Evolutionary conservation across 2,888 invertebrate genomes (phyloP).

Genomic region (Thymelicus lineola): DNA sequence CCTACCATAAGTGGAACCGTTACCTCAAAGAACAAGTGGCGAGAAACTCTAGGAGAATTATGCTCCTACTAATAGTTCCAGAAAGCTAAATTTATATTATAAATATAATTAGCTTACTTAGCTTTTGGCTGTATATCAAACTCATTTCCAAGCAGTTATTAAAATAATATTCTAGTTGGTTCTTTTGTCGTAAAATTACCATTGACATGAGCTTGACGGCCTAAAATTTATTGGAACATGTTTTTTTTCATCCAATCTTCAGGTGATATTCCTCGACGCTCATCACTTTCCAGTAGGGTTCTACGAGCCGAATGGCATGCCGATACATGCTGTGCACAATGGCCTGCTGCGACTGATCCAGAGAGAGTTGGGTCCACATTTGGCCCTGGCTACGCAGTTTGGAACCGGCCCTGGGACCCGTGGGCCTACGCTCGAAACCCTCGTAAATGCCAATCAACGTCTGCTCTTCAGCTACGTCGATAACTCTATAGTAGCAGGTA

Average conservation of each 20-base stretch:
- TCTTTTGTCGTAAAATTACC: no score
- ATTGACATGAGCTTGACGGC: no score
- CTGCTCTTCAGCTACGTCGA: slow-evolving; percentile 85
- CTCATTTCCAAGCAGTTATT: no score
- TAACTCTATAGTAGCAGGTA: slow-evolving; percentile 70
- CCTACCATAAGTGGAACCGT: no score
- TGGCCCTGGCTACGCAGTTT: slow-evolving; percentile 75
- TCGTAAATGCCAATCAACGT: slow-evolving; percentile 76
- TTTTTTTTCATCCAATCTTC: slow-evolving; percentile 33
- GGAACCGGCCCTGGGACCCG: slow-evolving; percentile 66
- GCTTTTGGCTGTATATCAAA: no score
- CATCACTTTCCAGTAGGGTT: slow-evolving; percentile 92
- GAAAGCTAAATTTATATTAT: no score
- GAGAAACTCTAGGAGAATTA: no score
- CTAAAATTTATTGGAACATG: no score
- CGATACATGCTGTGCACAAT: slow-evolving; percentile 79
- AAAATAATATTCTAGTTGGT: no score
- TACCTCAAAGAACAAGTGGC: no score
- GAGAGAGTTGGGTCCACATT: slow-evolving; percentile 83
- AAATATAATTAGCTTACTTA: no score
- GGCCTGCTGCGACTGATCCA: slow-evolving; percentile 83
- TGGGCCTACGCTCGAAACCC: slow-evolving; percentile 76
- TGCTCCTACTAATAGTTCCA: no score
- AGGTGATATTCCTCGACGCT: slow-evolving; percentile 91
- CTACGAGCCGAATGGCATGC: slow-evolving; percentile 70